These are phyloP conservation scores for Tethea ocularis DNA, from an alignment of 2,888 invertebrate genomes.

Conservation along the genomic window DNA sequence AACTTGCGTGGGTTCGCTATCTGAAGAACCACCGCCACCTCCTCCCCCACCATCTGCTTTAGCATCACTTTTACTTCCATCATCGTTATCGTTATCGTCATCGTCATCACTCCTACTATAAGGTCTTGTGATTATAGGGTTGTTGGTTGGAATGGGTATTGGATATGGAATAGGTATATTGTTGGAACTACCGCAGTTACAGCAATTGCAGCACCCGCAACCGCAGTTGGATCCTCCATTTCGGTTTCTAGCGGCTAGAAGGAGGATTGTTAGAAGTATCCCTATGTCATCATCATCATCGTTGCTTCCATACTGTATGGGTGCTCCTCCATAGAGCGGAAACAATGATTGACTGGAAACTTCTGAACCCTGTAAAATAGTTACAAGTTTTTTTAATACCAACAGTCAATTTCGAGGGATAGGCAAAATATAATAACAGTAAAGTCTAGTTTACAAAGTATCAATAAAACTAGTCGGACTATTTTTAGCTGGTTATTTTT, in stretches of 20 bases:
- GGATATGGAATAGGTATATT: slow-evolving; percentile 62
- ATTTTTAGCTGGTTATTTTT: no score
- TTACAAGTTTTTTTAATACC: background rate
- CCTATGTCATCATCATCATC: slow-evolving; percentile 61
- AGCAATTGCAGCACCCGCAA: slow-evolving; percentile 41
- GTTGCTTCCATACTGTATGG: slow-evolving; percentile 37
- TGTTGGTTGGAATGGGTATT: slow-evolving; percentile 58
- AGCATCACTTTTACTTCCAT: slow-evolving; percentile 4
- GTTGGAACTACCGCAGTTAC: slow-evolving; percentile 36
- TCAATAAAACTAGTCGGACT: no score
- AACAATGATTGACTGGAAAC: slow-evolving; percentile 37
- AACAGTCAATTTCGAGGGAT: background rate
- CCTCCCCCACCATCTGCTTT: slow-evolving; percentile 6
- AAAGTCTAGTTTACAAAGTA: background rate
- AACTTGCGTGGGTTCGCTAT: slow-evolving; percentile 16
- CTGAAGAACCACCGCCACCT: slow-evolving; percentile 13
- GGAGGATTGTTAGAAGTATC: slow-evolving; percentile 52
- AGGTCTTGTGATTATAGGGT: slow-evolving; percentile 42
- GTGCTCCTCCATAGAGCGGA: slow-evolving; percentile 41
- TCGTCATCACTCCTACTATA: slow-evolving; percentile 17
- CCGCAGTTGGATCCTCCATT: slow-evolving; percentile 12
- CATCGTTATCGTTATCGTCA: slow-evolving; percentile 20
- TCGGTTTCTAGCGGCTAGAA: slow-evolving; percentile 51
- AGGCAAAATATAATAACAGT: background rate
- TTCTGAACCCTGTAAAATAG: slow-evolving; percentile 37